Base-by-base conservation (phyloP, 2,888 invertebrate species). In the Raillietiella orientalis region DNA sequence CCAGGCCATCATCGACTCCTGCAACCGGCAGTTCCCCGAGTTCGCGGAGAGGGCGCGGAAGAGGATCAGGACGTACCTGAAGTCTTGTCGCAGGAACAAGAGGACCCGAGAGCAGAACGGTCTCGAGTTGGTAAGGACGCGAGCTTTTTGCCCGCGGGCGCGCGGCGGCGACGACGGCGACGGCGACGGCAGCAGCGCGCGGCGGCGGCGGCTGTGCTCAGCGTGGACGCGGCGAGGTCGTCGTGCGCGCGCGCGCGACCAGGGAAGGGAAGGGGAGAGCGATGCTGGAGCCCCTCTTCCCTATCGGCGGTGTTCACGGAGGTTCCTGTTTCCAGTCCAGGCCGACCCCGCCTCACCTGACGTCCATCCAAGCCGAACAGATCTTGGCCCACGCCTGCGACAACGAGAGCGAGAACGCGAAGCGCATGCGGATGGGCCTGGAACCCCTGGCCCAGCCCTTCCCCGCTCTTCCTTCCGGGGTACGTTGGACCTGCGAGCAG, bases 341-440 rank as follows among this genome's bases (percentile, higher is more conserved):
- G 39, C 82, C 84, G 32, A 84, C 84, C 27, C 84, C 84, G 35
- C 84, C 87, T 34, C 87, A 87, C 53, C 58, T 87, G 43, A 87
- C 87, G 27, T 84, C 84, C 36, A 79, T 82, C 35, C 79, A 82
- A 50, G 87, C 87, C 27, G 87, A 87, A 48, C 75, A 82, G 50
- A 77, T 87, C 43, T 55, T 87, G 44, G 82, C 84, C 34, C 67
- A 72, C 43, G 87, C 87, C 32, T 87, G 87, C 50, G 87, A 87
- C 53, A 87, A 87, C 47, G 87, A 87, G 54, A 77, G 77, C 50
- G 69, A 79, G 50, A 87, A 87, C 50, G 87, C 84, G 31, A 87
- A 87, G 53, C 62, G 84, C 42, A 87, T 87, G 84, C 62, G 84
- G 35, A 60, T 84, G 43, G 87, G 87, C 25, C 56, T 87, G 38